Conservation (phyloP, 2,888 invertebrate species). For the Leucophenga maculata region DNA sequence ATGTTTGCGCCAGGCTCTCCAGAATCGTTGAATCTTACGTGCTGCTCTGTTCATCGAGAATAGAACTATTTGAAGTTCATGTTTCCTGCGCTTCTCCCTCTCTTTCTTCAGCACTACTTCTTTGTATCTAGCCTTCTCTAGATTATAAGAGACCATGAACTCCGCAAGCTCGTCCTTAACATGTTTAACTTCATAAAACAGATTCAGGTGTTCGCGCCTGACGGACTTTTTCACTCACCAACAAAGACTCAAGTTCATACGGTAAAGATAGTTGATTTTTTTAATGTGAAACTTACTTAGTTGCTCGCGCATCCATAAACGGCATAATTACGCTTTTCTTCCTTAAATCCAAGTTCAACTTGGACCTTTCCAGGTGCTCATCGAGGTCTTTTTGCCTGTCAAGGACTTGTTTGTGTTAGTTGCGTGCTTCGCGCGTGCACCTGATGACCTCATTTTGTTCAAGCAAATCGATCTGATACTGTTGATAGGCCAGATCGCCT, state of each 20-base stretch:
- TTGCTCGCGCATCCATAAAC: not conserved
- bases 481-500: slow-evolving; percentile 45
- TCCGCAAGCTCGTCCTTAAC: slow-evolving; percentile 51
- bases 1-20: slow-evolving; percentile 55
- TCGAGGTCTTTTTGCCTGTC: slow-evolving; percentile 52
- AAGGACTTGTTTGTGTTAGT: slow-evolving; percentile 48
- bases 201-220: slow-evolving; percentile 50
- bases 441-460: slow-evolving; percentile 53
- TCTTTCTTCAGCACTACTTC: slow-evolving; percentile 56
- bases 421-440: slow-evolving; percentile 46
- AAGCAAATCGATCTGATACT: slow-evolving; percentile 52
- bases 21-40: slow-evolving; percentile 61
- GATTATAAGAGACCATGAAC: slow-evolving; percentile 54
- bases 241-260: too few species aligned
- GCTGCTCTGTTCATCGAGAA: slow-evolving; percentile 69
- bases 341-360: slow-evolving; percentile 42
- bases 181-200: slow-evolving; percentile 46
- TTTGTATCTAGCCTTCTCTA: slow-evolving; percentile 59
- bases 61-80: slow-evolving; percentile 57
- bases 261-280: too few species aligned
- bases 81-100: slow-evolving; percentile 56
- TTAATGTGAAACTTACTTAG: too few species aligned
- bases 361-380: slow-evolving; percentile 48
- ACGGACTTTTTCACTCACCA: slow-evolving; percentile 62
- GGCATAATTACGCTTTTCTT: slow-evolving; percentile 26